These are phyloP conservation scores for Scomber colias DNA, from an alignment of 2,113 vertebrate genomes.

Conservation along the genomic window DNA sequence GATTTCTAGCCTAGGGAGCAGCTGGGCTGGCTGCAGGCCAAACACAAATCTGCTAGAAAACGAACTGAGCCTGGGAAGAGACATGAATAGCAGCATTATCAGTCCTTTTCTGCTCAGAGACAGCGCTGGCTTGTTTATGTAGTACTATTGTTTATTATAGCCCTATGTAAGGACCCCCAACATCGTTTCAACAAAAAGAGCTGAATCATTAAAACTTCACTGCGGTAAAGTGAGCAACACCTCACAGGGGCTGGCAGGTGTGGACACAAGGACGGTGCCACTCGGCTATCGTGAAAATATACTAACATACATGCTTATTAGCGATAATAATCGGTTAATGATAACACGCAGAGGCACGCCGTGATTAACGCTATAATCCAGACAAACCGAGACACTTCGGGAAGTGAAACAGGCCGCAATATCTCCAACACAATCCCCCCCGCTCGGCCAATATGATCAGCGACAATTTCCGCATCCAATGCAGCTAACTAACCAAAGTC, in stretches of 20 bases:
- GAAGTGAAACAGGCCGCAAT: conserved; percentile 58
- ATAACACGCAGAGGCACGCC: not conserved
- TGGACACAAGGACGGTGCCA: conserved; percentile 28
- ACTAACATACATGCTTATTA: not conserved
- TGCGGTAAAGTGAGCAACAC: conserved; percentile 71
- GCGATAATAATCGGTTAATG: not conserved
- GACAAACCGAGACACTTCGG: not conserved
- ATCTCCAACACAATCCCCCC: conserved; percentile 7
- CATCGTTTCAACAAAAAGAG: conserved; percentile 73
- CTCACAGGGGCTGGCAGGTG: conserved; percentile 57
- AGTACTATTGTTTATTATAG: conserved; percentile 64
- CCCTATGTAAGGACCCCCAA: conserved; percentile 44
- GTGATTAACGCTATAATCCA: not conserved
- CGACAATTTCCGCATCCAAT: conserved; percentile 70
- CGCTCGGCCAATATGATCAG: not conserved
- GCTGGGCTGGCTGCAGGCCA: conserved; percentile 76
- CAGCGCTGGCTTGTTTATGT: conserved; percentile 70
- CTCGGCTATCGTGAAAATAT: not conserved
- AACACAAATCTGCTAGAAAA: conserved; percentile 76
- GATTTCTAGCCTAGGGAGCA: conserved; percentile 74
- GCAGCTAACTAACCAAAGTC: conserved; percentile 16
- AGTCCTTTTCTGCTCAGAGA: conserved; percentile 52
- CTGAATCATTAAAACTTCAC: conserved; percentile 86
- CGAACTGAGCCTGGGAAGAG: conserved; percentile 56
- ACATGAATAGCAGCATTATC: conserved; percentile 74